Evolutionary conservation across 1,140 invertebrate species (phyloP).

Genomic region (Laodelphax striatellus): DNA sequence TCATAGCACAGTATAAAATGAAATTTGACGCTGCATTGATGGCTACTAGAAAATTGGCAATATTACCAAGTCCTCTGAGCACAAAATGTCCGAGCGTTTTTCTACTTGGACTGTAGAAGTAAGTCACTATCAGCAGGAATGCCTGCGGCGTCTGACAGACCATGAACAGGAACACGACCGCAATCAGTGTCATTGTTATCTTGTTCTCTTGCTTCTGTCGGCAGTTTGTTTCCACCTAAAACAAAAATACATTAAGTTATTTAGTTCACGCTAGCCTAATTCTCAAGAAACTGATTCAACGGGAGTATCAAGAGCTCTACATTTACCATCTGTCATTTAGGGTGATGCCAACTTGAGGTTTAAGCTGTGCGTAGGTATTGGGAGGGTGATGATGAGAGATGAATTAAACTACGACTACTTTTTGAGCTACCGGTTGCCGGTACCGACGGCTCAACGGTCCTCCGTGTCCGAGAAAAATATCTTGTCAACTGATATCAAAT

Average conservation of each 20-base stretch:
- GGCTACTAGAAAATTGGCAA: slow-evolving; percentile 57
- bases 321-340: too few species aligned
- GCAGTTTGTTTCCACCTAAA: slow-evolving; percentile 9
- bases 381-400: too few species aligned
- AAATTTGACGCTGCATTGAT: slow-evolving; percentile 65
- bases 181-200: slow-evolving; percentile 62
- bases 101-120: slow-evolving; percentile 32
- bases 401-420: too few species aligned
- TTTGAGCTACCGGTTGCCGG: too few species aligned
- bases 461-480: too few species aligned
- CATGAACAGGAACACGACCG: slow-evolving; percentile 60
- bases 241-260: slow-evolving; percentile 13
- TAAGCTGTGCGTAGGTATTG: too few species aligned
- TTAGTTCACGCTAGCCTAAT: too few species aligned
- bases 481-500: too few species aligned
- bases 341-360: too few species aligned
- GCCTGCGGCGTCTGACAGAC: slow-evolving; percentile 60
- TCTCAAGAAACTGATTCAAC: too few species aligned
- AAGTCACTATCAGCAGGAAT: slow-evolving; percentile 37
- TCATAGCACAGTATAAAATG: slow-evolving; percentile 63
- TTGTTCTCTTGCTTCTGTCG: slow-evolving; percentile 47
- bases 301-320: too few species aligned
- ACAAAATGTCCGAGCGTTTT: slow-evolving; percentile 28
- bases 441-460: too few species aligned
- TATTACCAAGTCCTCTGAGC: slow-evolving; percentile 47